Percentiles rank a stretch among this genome's conserved stretches.
Evolutionary conservation across 1,140 invertebrate genomes (phyloP).

Genomic region (Sarcophaga bullata): DNA sequence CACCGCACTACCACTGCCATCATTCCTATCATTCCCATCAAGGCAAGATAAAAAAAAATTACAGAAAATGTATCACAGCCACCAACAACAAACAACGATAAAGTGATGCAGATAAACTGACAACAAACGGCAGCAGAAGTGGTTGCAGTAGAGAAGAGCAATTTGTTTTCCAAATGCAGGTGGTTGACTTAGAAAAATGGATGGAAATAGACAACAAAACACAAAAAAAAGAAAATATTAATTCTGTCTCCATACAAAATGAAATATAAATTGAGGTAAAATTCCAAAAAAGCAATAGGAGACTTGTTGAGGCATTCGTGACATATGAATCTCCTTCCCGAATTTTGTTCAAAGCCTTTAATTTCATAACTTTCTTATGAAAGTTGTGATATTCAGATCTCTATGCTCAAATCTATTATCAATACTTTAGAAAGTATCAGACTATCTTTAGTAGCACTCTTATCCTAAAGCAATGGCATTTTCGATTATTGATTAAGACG

Average conservation of each 20-base stretch:
- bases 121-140: neutral
- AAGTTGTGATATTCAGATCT: too few species aligned
- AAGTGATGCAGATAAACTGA: slow-evolving; percentile 20
- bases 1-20: neutral
- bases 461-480: too few species aligned
- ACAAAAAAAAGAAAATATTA: neutral
- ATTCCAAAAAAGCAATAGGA: neutral
- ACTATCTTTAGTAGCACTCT: too few species aligned
- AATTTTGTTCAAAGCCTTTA: too few species aligned
- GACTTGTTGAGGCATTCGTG: neutral
- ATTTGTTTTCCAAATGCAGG: slow-evolving; percentile 4
- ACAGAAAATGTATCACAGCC: neutral
- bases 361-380: too few species aligned
- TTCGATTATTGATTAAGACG: too few species aligned
- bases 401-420: too few species aligned
- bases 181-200: slow-evolving; percentile 18
- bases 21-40: too few species aligned
- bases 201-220: neutral
- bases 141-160: neutral
- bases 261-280: neutral
- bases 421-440: too few species aligned
- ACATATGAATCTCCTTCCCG: too few species aligned
- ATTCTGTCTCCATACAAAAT: neutral
- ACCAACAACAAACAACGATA: slow-evolving; percentile 16
- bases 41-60: too few species aligned